Percentiles rank a stretch among this genome's conserved stretches.
Conservation (phyloP, 2,888 invertebrate species). For the Galeruca laticollis region DNA sequence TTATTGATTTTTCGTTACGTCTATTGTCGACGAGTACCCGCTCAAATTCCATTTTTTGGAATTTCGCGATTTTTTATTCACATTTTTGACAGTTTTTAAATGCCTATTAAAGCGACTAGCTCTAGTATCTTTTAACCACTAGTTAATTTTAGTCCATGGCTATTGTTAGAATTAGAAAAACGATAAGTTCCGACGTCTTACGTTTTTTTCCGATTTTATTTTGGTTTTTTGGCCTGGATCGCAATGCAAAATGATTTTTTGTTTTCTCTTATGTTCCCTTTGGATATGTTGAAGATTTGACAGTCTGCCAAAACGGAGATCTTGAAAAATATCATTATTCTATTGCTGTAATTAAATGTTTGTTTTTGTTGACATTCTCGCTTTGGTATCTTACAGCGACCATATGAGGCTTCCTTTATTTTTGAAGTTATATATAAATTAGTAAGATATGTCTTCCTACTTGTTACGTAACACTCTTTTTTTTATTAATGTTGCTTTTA, state of each 20-base stretch:
- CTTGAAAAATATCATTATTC: slow-evolving; percentile 6
- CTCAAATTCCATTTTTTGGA: slow-evolving; percentile 41
- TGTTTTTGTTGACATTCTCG: slow-evolving; percentile 24
- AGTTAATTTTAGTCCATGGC: slow-evolving; percentile 60
- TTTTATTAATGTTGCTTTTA: neutral
- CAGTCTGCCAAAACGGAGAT: slow-evolving; percentile 9
- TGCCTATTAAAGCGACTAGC: slow-evolving; percentile 45
- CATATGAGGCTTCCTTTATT: slow-evolving; percentile 3
- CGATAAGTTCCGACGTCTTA: slow-evolving; percentile 53
- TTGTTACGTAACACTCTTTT: slow-evolving; percentile 27
- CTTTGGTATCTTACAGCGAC: slow-evolving; percentile 5
- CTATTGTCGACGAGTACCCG: slow-evolving; percentile 22
- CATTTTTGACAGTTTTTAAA: slow-evolving; percentile 46
- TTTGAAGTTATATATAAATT: slow-evolving; percentile 13
- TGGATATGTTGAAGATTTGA: slow-evolving; percentile 6
- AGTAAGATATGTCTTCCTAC: slow-evolving; percentile 22
- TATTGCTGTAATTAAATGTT: slow-evolving; percentile 18
- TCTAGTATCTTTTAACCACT: slow-evolving; percentile 60
- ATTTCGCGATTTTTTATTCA: slow-evolving; percentile 37
- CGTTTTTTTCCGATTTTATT: slow-evolving; percentile 52
- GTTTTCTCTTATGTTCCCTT: slow-evolving; percentile 14
- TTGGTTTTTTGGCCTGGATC: slow-evolving; percentile 49
- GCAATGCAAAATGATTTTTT: slow-evolving; percentile 32
- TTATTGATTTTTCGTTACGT: neutral
- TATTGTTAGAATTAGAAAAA: slow-evolving; percentile 58